Percentiles rank a stretch among this genome's conserved stretches.
phyloP scores from a whole-genome alignment of 2,797 vertebrate genomes.

The Limosa lapponica region DNA sequence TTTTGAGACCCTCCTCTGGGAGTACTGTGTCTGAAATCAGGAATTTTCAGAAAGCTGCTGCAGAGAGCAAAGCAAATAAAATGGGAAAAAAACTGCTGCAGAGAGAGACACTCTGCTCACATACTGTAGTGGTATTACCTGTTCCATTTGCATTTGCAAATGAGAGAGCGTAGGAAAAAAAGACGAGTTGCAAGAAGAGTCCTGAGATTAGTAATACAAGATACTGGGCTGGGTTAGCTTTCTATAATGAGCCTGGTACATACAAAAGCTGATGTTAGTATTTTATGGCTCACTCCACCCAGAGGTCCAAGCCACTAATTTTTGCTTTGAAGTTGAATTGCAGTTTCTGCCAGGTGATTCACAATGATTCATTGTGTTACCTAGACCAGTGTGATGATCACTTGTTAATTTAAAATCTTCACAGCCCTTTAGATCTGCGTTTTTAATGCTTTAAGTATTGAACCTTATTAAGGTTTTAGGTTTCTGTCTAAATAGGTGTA shows the following conservation, averaged over 20 bases:
- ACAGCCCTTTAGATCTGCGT: slow-evolving; percentile 48
- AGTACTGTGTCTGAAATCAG: not conserved
- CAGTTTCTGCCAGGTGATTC: slow-evolving; percentile 67
- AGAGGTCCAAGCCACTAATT: slow-evolving; percentile 50
- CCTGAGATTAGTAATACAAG: not conserved
- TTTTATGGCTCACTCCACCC: slow-evolving; percentile 61
- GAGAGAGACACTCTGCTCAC: not conserved
- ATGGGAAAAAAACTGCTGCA: not conserved
- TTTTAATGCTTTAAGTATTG: slow-evolving; percentile 58
- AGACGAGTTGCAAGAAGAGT: not conserved
- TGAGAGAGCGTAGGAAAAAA: not conserved
- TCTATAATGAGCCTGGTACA: slow-evolving; percentile 26
- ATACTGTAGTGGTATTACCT: not conserved
- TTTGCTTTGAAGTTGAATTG: slow-evolving; percentile 74
- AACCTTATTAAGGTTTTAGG: slow-evolving; percentile 15
- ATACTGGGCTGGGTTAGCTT: slow-evolving; percentile 15
- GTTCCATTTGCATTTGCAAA: not conserved
- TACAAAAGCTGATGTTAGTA: slow-evolving; percentile 61
- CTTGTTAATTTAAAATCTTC: slow-evolving; percentile 65
- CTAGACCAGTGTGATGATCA: slow-evolving; percentile 39
- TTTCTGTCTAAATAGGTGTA: slow-evolving; percentile 59
- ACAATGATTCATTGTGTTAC: slow-evolving; percentile 68
- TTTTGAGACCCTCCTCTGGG: not conserved
- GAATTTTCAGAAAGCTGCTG: not conserved
- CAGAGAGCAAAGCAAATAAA: not conserved